phyloP scores from a whole-genome alignment of 2,888 invertebrate genomes.

The Dendrolimus houi region DNA sequence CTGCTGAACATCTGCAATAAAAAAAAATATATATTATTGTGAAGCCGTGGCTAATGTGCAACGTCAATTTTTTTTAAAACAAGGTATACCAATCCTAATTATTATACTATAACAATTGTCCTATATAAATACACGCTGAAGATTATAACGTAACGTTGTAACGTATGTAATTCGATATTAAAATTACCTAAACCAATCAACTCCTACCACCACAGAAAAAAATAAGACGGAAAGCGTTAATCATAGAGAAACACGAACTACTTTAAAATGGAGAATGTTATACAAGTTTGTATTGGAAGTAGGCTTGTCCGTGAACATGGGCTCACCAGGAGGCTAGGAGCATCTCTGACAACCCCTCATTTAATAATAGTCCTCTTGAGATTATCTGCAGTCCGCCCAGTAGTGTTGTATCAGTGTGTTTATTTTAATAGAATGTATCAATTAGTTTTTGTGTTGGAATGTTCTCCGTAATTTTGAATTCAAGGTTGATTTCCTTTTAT shows the following conservation, averaged over 20 bases:
- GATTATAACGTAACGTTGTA: no score
- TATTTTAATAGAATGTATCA: slow-evolving; percentile 7
- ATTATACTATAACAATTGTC: no score
- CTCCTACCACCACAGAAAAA: neutral
- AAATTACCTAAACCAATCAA: neutral
- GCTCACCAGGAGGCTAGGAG: slow-evolving; percentile 34
- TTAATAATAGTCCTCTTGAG: slow-evolving; percentile 67
- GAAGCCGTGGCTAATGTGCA: no score
- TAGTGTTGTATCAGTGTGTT: neutral
- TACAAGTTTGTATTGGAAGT: slow-evolving; percentile 10
- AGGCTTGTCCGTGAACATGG: slow-evolving; percentile 12
- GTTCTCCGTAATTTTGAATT: no score
- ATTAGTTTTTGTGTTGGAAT: slow-evolving; percentile 5
- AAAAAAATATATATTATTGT: no score
- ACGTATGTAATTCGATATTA: neutral
- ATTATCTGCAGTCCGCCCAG: slow-evolving; percentile 45
- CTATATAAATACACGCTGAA: no score
- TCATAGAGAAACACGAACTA: slow-evolving; percentile 19
- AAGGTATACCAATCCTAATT: no score
- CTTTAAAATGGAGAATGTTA: slow-evolving; percentile 15
- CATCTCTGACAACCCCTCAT: slow-evolving; percentile 57
- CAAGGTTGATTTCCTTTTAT: no score
- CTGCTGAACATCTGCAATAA: no score
- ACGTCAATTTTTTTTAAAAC: no score
- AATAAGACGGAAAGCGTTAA: slow-evolving; percentile 14